A percentile compares a stretch with the other conserved stretches of the same genome.
Evolutionary conservation across 2,797 vertebrate genomes (phyloP).

Genomic region (Silurus lanzhouensis): DNA sequence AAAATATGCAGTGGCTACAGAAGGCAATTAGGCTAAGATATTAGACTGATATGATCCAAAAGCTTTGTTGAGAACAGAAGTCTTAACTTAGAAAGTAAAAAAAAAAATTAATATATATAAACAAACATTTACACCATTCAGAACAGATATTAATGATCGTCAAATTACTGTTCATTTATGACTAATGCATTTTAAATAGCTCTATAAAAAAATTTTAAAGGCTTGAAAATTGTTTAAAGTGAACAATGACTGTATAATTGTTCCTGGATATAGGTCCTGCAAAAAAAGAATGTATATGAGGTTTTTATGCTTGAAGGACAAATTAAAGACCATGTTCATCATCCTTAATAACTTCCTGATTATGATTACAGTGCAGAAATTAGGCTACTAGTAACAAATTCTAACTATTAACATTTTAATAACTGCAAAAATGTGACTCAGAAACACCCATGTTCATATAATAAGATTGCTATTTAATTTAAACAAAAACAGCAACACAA

Average conservation of each 20-base stretch:
- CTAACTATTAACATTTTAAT: too few relatives aligned
- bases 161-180: not conserved
- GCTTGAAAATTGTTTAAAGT: too few relatives aligned
- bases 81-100: not conserved
- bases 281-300: too few relatives aligned
- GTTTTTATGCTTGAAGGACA: not conserved
- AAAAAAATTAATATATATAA: too few relatives aligned
- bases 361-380: not conserved
- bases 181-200: too few relatives aligned
- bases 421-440: not conserved
- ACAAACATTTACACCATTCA: not conserved
- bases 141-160: not conserved
- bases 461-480: not conserved
- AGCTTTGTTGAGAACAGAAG: not conserved
- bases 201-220: too few relatives aligned
- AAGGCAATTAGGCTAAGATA: not conserved
- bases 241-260: not conserved
- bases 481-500: not conserved
- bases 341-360: not conserved
- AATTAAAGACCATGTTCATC: not conserved
- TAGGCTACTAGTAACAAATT: not conserved
- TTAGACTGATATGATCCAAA: not conserved
- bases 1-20: not conserved
- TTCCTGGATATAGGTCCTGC: too few relatives aligned
- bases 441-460: not conserved